Evolutionary conservation across 2,888 invertebrate genomes (phyloP).

Genomic region (Tethea ocularis): DNA sequence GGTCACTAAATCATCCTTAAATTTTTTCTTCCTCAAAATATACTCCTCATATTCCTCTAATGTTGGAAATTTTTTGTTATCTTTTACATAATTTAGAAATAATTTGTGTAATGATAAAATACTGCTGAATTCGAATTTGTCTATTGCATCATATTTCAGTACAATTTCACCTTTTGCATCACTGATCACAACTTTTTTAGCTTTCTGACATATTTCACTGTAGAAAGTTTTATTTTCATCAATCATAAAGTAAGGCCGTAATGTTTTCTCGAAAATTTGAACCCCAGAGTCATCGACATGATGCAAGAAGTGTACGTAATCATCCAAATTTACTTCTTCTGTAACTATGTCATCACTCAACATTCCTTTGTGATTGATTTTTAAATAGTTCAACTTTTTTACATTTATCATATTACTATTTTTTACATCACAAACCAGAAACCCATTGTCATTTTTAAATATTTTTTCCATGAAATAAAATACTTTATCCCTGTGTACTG

Average conservation of each 20-base stretch:
- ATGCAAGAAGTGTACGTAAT: slow-evolving; percentile 38
- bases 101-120: slow-evolving; percentile 22
- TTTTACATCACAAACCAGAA: slow-evolving; percentile 42
- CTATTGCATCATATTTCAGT: slow-evolving; percentile 25
- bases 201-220: slow-evolving; percentile 27
- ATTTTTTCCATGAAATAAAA: slow-evolving; percentile 39
- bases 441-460: slow-evolving; percentile 42
- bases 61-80: neutral
- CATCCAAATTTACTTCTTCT: slow-evolving; percentile 38
- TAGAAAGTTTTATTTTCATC: slow-evolving; percentile 41
- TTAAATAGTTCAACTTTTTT: slow-evolving; percentile 44
- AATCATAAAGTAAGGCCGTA: slow-evolving; percentile 38
- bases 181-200: slow-evolving; percentile 31
- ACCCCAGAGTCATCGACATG: slow-evolving; percentile 14
- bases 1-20: slow-evolving; percentile 22
- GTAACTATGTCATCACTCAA: slow-evolving; percentile 28
- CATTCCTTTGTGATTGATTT: slow-evolving; percentile 38
- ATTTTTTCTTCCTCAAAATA: slow-evolving; percentile 14
- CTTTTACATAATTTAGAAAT: neutral
- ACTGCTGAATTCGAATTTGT: slow-evolving; percentile 31
- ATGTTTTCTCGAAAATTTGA: slow-evolving; percentile 37
- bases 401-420: slow-evolving; percentile 38
- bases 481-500: slow-evolving; percentile 29
- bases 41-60: neutral
- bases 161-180: slow-evolving; percentile 25